A percentile compares a stretch with the other conserved stretches of the same genome.
Conservation (phyloP, 2,113 vertebrate species). For the Dromas ardeola region DNA sequence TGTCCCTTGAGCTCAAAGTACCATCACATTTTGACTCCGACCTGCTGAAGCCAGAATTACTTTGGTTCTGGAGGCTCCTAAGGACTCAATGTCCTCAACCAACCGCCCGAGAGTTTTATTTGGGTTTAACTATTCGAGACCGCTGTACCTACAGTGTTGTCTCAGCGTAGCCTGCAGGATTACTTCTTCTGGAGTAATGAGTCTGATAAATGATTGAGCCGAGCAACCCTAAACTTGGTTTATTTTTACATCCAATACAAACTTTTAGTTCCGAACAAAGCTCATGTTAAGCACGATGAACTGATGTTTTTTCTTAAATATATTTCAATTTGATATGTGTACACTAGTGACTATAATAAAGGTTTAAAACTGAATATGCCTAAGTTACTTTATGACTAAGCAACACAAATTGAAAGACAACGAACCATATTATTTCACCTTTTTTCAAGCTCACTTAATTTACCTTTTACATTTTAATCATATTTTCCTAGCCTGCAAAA, state of each 20-base stretch:
- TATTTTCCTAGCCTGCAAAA: not conserved
- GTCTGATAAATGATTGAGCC: not conserved
- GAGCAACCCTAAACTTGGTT: not conserved
- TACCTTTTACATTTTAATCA: not conserved
- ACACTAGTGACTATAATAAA: not conserved
- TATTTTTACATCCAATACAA: not conserved
- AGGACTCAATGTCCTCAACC: accelerated
- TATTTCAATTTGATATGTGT: not conserved
- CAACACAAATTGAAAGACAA: not conserved
- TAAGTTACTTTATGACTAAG: not conserved
- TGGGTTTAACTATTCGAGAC: not conserved
- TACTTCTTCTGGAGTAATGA: not conserved
- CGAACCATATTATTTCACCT: not conserved
- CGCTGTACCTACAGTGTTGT: too few relatives aligned
- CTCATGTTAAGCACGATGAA: accelerated
- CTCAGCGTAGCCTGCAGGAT: too few relatives aligned
- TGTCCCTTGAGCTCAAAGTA: not conserved
- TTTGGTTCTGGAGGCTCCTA: not conserved
- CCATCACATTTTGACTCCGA: accelerated
- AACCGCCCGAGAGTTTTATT: not conserved
- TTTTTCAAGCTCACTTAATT: not conserved
- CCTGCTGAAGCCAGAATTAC: not conserved
- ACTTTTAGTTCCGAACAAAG: not conserved
- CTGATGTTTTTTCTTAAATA: not conserved
- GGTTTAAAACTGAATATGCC: not conserved